Conservation (phyloP, 1,140 invertebrate genomes). For the Bombyx mandarina region DNA sequence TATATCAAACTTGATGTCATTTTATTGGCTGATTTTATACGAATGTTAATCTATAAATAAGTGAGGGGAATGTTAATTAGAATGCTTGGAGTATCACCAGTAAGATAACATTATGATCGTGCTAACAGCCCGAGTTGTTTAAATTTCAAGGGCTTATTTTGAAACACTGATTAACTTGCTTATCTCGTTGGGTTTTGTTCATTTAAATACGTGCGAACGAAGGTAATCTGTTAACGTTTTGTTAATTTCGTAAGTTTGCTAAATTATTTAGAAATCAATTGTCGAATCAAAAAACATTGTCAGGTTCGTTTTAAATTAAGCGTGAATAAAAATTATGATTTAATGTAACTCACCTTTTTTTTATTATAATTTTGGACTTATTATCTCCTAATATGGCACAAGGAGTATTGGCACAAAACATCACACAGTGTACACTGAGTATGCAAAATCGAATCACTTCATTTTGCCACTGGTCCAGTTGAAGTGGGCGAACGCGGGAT, state of each 20-base stretch:
- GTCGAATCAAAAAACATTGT: no score
- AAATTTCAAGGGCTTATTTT: conserved; percentile 3
- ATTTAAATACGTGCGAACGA: conserved; percentile 3
- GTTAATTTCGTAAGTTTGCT: background rate
- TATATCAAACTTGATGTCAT: no score
- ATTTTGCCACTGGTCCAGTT: conserved; percentile 6
- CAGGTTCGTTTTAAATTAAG: no score
- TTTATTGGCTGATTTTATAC: no score
- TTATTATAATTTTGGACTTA: conserved; percentile 15
- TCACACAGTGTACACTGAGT: conserved; percentile 41
- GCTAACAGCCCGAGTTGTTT: no score
- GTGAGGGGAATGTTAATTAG: no score
- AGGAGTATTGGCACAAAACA: conserved; percentile 37
- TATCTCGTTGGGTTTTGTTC: conserved; percentile 1
- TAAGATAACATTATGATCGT: no score
- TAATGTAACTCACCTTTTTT: conserved; percentile 24
- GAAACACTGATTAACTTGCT: conserved; percentile 4
- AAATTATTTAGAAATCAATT: background rate
- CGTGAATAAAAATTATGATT: background rate
- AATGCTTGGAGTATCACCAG: no score
- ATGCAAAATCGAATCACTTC: conserved; percentile 18
- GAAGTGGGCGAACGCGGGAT: no score
- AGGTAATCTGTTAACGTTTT: background rate
- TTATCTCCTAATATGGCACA: conserved; percentile 37
- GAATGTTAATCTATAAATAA: no score